phyloP scores from a whole-genome alignment of 2,888 invertebrate species.

The Drosophila merina region DNA sequence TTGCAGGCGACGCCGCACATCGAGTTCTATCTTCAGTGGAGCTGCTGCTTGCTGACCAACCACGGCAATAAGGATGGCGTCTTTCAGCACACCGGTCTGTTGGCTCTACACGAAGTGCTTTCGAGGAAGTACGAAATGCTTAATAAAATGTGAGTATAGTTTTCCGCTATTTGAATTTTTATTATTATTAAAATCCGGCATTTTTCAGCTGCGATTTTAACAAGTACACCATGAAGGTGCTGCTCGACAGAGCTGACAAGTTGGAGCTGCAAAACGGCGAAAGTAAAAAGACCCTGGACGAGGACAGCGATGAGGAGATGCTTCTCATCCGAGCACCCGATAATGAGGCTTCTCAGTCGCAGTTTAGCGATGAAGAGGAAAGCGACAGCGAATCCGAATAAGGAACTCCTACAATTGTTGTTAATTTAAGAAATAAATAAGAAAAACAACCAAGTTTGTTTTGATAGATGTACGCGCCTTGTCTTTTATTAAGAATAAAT shows the following conservation, averaged over 20 bases:
- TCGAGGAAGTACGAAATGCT: conserved; percentile 91
- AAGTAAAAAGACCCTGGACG: background rate
- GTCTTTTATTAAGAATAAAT: conserved; percentile 49
- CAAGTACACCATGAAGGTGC: conserved; percentile 91
- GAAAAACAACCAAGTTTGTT: conserved; percentile 2
- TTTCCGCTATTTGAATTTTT: background rate
- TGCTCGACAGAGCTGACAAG: conserved; percentile 85
- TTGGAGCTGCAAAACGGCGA: conserved; percentile 10
- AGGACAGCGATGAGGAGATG: conserved; percentile 77
- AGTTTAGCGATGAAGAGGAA: conserved; percentile 69
- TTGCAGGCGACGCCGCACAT: conserved; percentile 92
- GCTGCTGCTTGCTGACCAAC: conserved; percentile 87
- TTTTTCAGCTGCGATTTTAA: conserved; percentile 93
- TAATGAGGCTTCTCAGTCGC: conserved; percentile 31
- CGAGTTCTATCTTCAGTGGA: conserved; percentile 95
- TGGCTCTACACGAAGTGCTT: conserved; percentile 91
- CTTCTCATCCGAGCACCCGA: conserved; percentile 60
- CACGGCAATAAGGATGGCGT: conserved; percentile 87
- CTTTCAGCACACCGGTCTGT: conserved; percentile 87
- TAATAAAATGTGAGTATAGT: conserved; percentile 91
- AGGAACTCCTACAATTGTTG: background rate
- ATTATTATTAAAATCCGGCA: too few relatives aligned
- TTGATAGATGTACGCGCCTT: conserved; percentile 45
- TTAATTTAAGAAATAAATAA: background rate
- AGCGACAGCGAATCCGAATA: conserved; percentile 32